Conservation (phyloP, 2,797 vertebrate species). For the Parotocinclus haroldoi region DNA sequence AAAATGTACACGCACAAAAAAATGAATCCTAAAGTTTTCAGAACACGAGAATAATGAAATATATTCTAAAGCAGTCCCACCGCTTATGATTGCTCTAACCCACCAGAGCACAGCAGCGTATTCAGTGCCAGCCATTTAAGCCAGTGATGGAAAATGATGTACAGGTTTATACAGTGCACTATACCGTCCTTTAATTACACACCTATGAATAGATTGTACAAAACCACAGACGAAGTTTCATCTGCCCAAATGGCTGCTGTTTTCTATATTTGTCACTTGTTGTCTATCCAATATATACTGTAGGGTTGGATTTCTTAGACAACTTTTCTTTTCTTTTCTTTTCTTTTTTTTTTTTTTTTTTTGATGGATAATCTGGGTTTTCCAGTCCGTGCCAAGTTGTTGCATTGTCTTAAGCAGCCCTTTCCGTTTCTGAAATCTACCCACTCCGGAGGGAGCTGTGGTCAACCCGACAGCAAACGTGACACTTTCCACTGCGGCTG, state of each 20-base stretch:
- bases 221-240: slow-evolving; percentile 48
- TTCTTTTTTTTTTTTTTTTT: slow-evolving; percentile 11
- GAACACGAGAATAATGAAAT: too few species aligned
- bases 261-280: slow-evolving; percentile 52
- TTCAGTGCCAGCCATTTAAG: slow-evolving; percentile 58
- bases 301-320: slow-evolving; percentile 26
- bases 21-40: too few species aligned
- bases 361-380: slow-evolving; percentile 4
- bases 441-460: slow-evolving; percentile 34
- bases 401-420: slow-evolving; percentile 36
- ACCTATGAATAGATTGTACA: slow-evolving; percentile 60
- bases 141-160: slow-evolving; percentile 57
- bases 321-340: slow-evolving; percentile 7
- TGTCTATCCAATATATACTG: slow-evolving; percentile 56
- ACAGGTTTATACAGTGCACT: slow-evolving; percentile 66
- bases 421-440: slow-evolving; percentile 33
- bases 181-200: slow-evolving; percentile 64
- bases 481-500: slow-evolving; percentile 36
- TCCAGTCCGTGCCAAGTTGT: slow-evolving; percentile 38
- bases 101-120: neutral
- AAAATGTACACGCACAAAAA: too few species aligned
- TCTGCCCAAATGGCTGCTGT: slow-evolving; percentile 21
- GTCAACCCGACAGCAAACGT: slow-evolving; percentile 24
- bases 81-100: neutral
- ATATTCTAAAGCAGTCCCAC: neutral